Conservation (phyloP, 1,140 invertebrate genomes). For the Mylabris phalerata region DNA sequence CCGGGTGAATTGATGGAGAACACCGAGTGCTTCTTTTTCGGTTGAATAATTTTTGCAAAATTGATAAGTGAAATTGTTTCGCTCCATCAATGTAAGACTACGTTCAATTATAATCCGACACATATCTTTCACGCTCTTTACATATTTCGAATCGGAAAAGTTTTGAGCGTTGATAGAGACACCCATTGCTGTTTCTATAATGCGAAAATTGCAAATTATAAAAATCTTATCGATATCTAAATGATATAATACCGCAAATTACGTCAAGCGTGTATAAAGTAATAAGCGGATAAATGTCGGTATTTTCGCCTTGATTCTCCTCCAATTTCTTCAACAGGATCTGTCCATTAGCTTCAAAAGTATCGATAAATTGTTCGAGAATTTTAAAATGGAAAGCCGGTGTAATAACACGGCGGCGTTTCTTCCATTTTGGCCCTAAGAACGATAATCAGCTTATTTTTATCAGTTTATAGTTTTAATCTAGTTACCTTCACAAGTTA, state of each 20-base stretch:
- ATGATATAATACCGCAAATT: conserved; percentile 2
- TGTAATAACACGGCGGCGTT: conserved; percentile 60
- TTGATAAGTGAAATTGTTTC: not conserved
- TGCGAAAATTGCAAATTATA: not conserved
- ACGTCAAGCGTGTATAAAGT: conserved; percentile 1
- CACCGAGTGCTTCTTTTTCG: conserved; percentile 4
- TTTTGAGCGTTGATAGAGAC: conserved; percentile 16
- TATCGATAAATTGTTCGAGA: conserved; percentile 61
- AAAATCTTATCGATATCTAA: no score
- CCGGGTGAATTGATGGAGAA: conserved; percentile 5
- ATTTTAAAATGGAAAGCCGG: conserved; percentile 81
- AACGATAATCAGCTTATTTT: not conserved
- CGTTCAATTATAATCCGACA: conserved; percentile 8
- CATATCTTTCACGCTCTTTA: conserved; percentile 10
- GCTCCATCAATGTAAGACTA: not conserved
- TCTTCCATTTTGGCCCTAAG: conserved; percentile 48
- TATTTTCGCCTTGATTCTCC: not conserved
- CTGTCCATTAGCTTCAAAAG: conserved; percentile 60
- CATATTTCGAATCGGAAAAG: conserved; percentile 3
- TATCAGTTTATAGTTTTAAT: not conserved
- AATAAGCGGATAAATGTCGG: not conserved
- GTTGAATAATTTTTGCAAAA: conserved; percentile 5
- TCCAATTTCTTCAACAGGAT: conserved; percentile 51
- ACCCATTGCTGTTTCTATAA: conserved; percentile 16
- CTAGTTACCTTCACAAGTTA: conserved; percentile 52